Evolutionary conservation across 1,140 invertebrate species (phyloP), one percentile per base, ranked within the genome.

Genomic region (Grapholita molesta): DNA sequence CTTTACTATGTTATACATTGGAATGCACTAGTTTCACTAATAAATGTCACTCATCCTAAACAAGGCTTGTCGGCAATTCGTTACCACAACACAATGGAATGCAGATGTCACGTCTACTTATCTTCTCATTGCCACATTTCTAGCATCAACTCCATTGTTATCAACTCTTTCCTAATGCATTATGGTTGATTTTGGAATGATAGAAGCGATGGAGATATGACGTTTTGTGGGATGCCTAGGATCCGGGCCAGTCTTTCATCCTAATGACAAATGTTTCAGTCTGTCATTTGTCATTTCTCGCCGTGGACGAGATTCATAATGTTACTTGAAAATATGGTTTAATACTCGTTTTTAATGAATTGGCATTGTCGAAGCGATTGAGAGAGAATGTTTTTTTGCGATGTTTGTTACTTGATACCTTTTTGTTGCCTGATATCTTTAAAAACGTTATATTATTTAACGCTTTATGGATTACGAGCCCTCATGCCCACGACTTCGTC

Each of bases 221-320:
- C 64, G 78, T 76, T 78, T 78, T 76, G 82, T 79, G 73, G 77
- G 73, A 74, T 73, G 5, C 9, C 12, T 12, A 25, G 9, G 12
- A 25, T 8, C 33, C 23, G 66, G 52, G 33, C 25, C 33, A 30
- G 42, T 66, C 70, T 67, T 70, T 77, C 65, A 67, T 66, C 61
- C 68, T 61, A 77, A 71, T 83, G 79, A 85, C 83, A 80, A 78
- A 80, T 82, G 74, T 70, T 68, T 55, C 53, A 55, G 68, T 68
- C 75, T 69, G 69, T 77, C 77, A 81, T 81, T 81, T 79, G 73
- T 61, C 55, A 61, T 15, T 48, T 30, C 3, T 28, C 9, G 55
- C 32, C 28, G 55, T 4, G 53, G 18, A 1, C 12, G 25, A 28
- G 55, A 61, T 48, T 78, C 80, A 77, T 76, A 68, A 74, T 75